A percentile compares a stretch with the other conserved stretches of the same genome.
Conservation (phyloP, 1,140 invertebrate species). For the Coboldia fuscipes region DNA sequence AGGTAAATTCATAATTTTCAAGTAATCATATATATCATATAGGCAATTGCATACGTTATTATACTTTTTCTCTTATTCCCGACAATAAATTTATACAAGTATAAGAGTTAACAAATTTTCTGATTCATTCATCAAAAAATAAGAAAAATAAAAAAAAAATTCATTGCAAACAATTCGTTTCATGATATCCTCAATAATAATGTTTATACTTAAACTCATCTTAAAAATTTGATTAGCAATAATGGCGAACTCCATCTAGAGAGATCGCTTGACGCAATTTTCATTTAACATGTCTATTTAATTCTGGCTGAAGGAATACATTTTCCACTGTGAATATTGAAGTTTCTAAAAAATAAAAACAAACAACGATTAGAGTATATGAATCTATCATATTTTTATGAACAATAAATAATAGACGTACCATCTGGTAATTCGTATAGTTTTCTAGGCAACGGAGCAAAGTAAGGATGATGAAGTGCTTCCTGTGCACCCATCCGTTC, state of each 20-base stretch:
- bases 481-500: constrained; percentile 67
- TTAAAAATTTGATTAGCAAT: constrained; percentile 20
- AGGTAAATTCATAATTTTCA: too few relatives aligned
- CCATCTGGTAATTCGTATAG: constrained; percentile 78
- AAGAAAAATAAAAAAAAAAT: too few relatives aligned
- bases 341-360: constrained; percentile 39
- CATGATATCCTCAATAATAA: too few relatives aligned
- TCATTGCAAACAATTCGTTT: too few relatives aligned
- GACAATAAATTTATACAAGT: too few relatives aligned
- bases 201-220: too few relatives aligned
- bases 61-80: too few relatives aligned
- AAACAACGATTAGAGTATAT: not conserved
- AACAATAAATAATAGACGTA: constrained; percentile 25
- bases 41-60: too few relatives aligned
- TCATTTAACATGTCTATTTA: constrained; percentile 22
- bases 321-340: constrained; percentile 86
- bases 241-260: constrained; percentile 22
- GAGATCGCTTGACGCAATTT: constrained; percentile 25
- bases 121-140: too few relatives aligned
- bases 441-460: constrained; percentile 67
- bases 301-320: constrained; percentile 49
- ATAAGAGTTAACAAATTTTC: too few relatives aligned
- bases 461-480: constrained; percentile 79
- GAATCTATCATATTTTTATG: not conserved
- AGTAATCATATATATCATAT: too few relatives aligned